Evolutionary conservation across 1,140 invertebrate species (phyloP).

Genomic region (Eumaeus atala): DNA sequence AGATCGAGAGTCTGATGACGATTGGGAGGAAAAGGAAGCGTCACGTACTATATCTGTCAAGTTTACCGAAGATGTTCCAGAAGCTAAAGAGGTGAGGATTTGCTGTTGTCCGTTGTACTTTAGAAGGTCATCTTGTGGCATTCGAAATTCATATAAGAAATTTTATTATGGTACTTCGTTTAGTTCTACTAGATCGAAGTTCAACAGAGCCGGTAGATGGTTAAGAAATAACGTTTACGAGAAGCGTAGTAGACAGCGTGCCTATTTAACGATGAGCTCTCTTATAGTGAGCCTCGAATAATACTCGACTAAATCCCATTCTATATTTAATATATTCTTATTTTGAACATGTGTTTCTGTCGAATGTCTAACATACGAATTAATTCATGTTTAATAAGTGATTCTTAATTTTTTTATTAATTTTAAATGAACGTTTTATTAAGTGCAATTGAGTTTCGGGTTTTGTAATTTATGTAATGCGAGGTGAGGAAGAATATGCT

Average conservation of each 20-base stretch:
- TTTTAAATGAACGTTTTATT: no score
- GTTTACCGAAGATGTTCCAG: slow-evolving; percentile 87
- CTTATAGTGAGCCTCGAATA: slow-evolving; percentile 56
- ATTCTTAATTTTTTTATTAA: no score
- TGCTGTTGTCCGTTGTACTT: slow-evolving; percentile 48
- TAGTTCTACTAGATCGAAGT: slow-evolving; percentile 30
- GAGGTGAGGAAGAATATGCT: no score
- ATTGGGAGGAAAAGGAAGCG: slow-evolving; percentile 85
- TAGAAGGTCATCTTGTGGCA: slow-evolving; percentile 12
- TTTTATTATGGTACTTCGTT: slow-evolving; percentile 28
- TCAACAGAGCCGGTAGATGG: slow-evolving; percentile 35
- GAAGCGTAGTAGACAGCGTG: slow-evolving; percentile 41
- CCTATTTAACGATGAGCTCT: slow-evolving; percentile 56
- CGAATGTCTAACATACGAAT: no score
- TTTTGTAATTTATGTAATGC: no score
- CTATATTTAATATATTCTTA: no score
- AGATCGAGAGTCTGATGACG: slow-evolving; percentile 76
- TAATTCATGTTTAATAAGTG: no score
- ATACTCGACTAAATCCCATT: background rate
- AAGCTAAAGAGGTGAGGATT: slow-evolving; percentile 82
- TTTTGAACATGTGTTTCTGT: no score
- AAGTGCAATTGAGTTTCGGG: no score
- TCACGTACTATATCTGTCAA: slow-evolving; percentile 91
- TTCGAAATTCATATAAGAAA: slow-evolving; percentile 21
- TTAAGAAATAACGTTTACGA: slow-evolving; percentile 38